These are phyloP conservation scores for Paramuricea clavata DNA, from an alignment of 92 coral and sea anemone species.

Conservation along the genomic window DNA sequence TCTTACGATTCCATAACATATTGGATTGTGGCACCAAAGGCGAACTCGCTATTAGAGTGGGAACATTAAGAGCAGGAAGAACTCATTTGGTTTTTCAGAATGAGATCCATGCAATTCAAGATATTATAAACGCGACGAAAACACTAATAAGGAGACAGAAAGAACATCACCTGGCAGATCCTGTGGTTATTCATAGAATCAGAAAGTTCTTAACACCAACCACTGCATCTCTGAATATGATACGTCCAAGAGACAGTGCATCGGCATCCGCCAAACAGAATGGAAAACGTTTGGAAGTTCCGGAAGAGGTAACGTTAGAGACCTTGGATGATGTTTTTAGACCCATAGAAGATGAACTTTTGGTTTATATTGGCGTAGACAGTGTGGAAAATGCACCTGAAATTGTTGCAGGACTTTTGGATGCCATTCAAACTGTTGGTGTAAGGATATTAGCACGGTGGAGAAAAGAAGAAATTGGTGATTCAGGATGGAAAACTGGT, in stretches of 20 bases:
- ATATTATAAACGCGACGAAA: slow-evolving; percentile 51
- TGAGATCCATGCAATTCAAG: background rate
- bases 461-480: slow-evolving; percentile 60
- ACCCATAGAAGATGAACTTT: slow-evolving; percentile 46
- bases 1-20: slow-evolving; percentile 66
- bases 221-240: slow-evolving; percentile 37
- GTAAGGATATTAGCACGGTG: slow-evolving; percentile 52
- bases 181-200: slow-evolving; percentile 12
- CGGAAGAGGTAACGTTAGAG: slow-evolving; percentile 44
- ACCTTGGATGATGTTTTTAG: slow-evolving; percentile 48
- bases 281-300: slow-evolving; percentile 34
- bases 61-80: slow-evolving; percentile 22
- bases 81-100: slow-evolving; percentile 42
- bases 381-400: no score
- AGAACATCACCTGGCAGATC: slow-evolving; percentile 43
- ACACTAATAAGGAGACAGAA: no score
- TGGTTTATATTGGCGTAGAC: background rate
- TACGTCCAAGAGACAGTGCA: slow-evolving; percentile 71
- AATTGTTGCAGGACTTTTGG: background rate
- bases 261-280: slow-evolving; percentile 33
- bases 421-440: slow-evolving; percentile 50
- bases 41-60: background rate
- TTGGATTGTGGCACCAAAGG: slow-evolving; percentile 74
- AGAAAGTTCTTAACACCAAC: slow-evolving; percentile 54
- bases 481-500: slow-evolving; percentile 67